These are phyloP conservation scores for Lateolabrax maculatus DNA, from an alignment of 2,797 vertebrate species.

Conservation along the genomic window DNA sequence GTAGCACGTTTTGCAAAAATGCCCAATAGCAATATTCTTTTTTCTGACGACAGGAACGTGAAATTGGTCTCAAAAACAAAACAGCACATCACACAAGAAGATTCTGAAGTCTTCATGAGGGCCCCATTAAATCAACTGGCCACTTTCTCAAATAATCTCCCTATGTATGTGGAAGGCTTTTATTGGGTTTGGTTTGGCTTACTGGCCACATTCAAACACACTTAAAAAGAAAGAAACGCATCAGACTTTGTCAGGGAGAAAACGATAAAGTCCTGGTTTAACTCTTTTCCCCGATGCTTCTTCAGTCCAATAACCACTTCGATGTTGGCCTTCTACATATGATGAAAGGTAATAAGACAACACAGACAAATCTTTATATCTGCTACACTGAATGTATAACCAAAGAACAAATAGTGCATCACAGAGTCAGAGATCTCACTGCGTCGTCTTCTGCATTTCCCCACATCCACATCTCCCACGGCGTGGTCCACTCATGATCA, in stretches of 20 bases:
- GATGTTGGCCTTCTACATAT: background rate
- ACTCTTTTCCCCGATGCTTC: background rate
- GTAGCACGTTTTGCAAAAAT: background rate
- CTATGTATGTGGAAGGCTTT: background rate
- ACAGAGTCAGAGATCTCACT: conserved; percentile 37
- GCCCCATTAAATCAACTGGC: background rate
- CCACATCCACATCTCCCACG: conserved; percentile 44
- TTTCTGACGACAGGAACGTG: background rate
- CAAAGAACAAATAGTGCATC: conserved; percentile 20
- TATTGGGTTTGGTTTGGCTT: conserved; percentile 5
- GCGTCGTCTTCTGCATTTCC: conserved; percentile 36
- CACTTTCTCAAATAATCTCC: background rate
- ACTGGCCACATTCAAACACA: background rate
- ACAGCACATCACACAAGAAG: background rate
- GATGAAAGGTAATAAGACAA: background rate
- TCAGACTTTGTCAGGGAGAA: conserved; percentile 4
- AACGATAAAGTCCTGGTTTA: background rate
- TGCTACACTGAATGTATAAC: conserved; percentile 4
- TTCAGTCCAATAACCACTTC: background rate
- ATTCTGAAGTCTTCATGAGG: background rate
- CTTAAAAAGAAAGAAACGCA: background rate
- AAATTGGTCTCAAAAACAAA: background rate
- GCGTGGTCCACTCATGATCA: conserved; percentile 67
- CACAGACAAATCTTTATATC: background rate
- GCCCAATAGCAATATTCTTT: background rate